Evolutionary conservation across 2,797 vertebrate species (phyloP), one percentile per base, ranked within the genome.

Genomic region (Hirundo rustica): DNA sequence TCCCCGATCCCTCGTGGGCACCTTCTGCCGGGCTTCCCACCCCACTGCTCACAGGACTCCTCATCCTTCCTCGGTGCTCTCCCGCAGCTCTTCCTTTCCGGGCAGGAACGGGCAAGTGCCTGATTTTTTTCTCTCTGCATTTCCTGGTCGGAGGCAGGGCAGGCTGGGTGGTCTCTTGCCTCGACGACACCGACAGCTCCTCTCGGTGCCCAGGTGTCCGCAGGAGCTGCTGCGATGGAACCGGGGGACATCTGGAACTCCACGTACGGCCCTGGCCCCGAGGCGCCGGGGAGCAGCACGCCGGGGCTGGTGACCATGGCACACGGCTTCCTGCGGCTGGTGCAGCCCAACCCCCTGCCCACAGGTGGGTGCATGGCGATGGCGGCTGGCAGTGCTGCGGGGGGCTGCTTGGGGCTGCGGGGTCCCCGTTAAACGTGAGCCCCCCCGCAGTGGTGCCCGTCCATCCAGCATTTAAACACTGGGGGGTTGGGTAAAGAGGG

Each of bases 261-360:
- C 4, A 1, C 13, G 1, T 98, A 98, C 10, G 32, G 88, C 26
- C 40, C 85, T 5, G 61, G 50, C 4, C 85, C 32, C 2, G 21
- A 32, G 47, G 78, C 60, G 0, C 94, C 96, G 6, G 16, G 9
- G 29, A 76, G 90, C 16, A 85, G 50, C 66, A 81, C 85, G 13
- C 88, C 81, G 0, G 98, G 98, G 53, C 92, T 99, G 94, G 85
- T 97, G 32, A 20, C 70, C 27, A 95, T 98, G 81, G 98, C 98
- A 32, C 97, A 98, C 7, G 98, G 97, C 40, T 99, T 99, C 95
- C 97, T 99, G 76, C 53, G 77, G 81, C 94, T 98, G 15, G 98
- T 99, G 70, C 98, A 99, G 97, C 98, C 98, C 36, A 98, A 98
- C 3, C 30, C 92, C 7, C 98, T 99, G 93, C 98, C 99, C 30